Percentiles rank a stretch among this genome's conserved stretches.
phyloP scores from a whole-genome alignment of 2,113 vertebrate species.

The Calidris pugnax region DNA sequence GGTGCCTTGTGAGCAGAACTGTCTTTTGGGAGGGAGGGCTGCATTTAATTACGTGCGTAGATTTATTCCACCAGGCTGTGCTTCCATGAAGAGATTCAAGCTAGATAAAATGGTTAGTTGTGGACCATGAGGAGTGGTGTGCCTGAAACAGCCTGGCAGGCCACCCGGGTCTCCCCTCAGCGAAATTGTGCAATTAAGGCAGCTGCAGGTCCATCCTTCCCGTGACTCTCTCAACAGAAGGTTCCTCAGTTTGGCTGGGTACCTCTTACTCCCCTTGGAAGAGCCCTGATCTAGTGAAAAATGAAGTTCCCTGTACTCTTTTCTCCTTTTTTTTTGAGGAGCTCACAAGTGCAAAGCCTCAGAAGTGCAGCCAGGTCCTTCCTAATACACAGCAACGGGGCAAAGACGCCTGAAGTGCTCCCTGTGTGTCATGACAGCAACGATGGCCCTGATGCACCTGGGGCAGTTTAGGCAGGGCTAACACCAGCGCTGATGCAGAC shows the following conservation, averaged over 20 bases:
- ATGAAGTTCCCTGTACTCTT: neutral
- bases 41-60: neutral
- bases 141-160: neutral
- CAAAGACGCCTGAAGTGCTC: neutral
- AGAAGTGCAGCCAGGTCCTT: neutral
- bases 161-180: fast-evolving
- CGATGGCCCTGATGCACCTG: fast-evolving
- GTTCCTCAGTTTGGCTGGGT: neutral
- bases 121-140: neutral
- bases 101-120: neutral
- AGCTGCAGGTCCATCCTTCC: neutral
- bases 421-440: neutral
- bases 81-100: neutral
- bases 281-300: neutral
- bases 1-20: neutral
- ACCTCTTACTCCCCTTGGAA: fast-evolving
- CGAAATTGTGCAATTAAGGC: neutral
- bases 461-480: neutral
- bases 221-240: fast-evolving
- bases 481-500: neutral
- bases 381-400: fast-evolving
- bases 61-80: neutral
- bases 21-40: neutral
- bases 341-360: neutral
- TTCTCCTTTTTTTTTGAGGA: neutral